Evolutionary conservation across 2,888 invertebrate genomes (phyloP).

Genomic region (Lysandra bellargus): DNA sequence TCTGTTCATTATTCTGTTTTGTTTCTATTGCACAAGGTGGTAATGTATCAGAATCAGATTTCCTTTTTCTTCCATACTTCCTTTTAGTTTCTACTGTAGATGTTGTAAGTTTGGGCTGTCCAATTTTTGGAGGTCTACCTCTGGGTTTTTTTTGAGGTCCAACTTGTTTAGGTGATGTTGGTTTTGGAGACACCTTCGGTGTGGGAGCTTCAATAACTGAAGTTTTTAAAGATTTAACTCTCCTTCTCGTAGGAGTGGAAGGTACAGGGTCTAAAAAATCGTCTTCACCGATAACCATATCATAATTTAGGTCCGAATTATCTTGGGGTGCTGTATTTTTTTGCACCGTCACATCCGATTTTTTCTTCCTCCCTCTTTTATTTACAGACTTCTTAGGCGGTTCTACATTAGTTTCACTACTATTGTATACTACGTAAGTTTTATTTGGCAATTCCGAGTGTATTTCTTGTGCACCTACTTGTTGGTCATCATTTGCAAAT

Average conservation of each 20-base stretch:
- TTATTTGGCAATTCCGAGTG: neutral
- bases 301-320: conserved; percentile 32
- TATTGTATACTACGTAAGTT: neutral
- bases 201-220: neutral
- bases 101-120: neutral
- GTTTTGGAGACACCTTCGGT: neutral
- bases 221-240: neutral
- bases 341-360: neutral
- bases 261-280: neutral
- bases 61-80: neutral
- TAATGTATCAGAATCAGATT: neutral
- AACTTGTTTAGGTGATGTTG: neutral
- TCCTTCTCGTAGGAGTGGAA: neutral
- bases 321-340: neutral
- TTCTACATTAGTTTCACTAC: neutral
- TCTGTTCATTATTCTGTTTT: neutral
- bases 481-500: neutral
- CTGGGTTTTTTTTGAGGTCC: neutral
- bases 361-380: conserved; percentile 36
- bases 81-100: conserved; percentile 11
- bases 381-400: neutral
- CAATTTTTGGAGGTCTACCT: conserved; percentile 13
- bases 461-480: neutral
- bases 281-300: conserved; percentile 33
- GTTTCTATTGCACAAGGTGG: neutral